A percentile compares a stretch with the other conserved stretches of the same genome.
phyloP scores from a whole-genome alignment of 2,888 invertebrate genomes.

The Agriopis marginaria region DNA sequence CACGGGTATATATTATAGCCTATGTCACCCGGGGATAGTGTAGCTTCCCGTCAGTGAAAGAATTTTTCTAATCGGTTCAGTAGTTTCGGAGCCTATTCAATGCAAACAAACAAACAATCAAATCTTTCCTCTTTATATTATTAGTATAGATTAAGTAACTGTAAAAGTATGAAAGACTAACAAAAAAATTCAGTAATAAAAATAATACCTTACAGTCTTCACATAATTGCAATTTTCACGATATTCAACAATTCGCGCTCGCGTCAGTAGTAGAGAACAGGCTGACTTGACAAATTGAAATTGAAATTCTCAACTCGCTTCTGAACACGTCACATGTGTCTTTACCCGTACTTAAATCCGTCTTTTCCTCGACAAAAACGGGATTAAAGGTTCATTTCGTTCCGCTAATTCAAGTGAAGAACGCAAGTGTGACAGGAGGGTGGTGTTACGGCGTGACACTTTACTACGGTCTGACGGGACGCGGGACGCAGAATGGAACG shows the following conservation, averaged over 20 bases:
- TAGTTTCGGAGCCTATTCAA: too few species aligned
- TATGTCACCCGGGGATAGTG: too few species aligned
- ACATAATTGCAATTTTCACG: not conserved
- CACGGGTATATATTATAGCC: too few species aligned
- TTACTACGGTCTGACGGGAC: constrained; percentile 30
- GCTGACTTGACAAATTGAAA: constrained; percentile 11
- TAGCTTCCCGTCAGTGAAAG: too few species aligned
- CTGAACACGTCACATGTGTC: constrained; percentile 13
- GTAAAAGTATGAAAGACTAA: too few species aligned
- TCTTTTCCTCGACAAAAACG: constrained; percentile 19
- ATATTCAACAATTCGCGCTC: not conserved
- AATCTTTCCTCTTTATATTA: too few species aligned
- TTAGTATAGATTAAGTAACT: too few species aligned
- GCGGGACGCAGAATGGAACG: constrained; percentile 4
- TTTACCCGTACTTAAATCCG: constrained; percentile 3
- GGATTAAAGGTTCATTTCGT: constrained; percentile 32
- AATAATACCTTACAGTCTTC: too few species aligned
- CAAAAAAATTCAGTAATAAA: too few species aligned
- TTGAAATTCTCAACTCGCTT: constrained; percentile 13
- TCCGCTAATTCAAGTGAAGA: constrained; percentile 29
- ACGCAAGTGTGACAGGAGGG: constrained; percentile 21
- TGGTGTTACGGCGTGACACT: constrained; percentile 25
- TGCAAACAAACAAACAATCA: too few species aligned
- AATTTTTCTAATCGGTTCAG: too few species aligned
- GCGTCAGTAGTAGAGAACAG: not conserved